Base-by-base conservation (phyloP, 2,888 invertebrate species). In the Trissolcus brochymenae region DNA sequence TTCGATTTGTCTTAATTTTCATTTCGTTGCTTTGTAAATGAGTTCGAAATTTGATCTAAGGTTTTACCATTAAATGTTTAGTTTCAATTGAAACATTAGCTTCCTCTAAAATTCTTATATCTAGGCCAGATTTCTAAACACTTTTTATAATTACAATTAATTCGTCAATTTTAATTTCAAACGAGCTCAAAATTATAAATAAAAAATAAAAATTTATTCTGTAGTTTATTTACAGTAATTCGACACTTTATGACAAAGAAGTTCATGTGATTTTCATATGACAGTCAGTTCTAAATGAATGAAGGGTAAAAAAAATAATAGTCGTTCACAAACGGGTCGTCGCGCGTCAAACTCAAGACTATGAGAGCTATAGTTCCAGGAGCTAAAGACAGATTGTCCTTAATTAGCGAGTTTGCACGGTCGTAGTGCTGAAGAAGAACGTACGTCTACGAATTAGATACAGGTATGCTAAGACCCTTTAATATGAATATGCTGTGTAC, bases 381-480 rank as follows among this genome's bases (percentile, higher is more conserved):
- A 71, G 70, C 76, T 71, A 76, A 64, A 71, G 70, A 71, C 61
- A 71, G 61, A 56, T 76, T 76, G 76, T 41, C 54, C 66, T 71
- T 76, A 71, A 67, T 53, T 76, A 76, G 73, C 68, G 73, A 78
- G 77, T 82, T 79, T 51, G 71, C 81, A 80, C 81, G 80, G 60
- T 77, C 72, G 79, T 81, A 76, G 80, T 78, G 78, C 81, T 79
- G 78, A 78, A 80, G 79, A 81, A 81, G 75, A 67, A 76, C 73
- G 75, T 54, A 75, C 75, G 77, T 78, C 76, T 81, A 82, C 76
- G 75, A 73, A 81, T 81, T 81, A 84, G 81, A 81, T 80, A 81
- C 71, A 64, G 78, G 74, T 79, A 80, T 65, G 67, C 74, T 77
- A 81, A 80, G 76, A 81, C 77, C 72, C 62, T 76, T 82, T 74